Evolutionary conservation across 2,797 vertebrate genomes (phyloP), one percentile per base, ranked within the genome.

Genomic region (Enteromius trimaculatus): DNA sequence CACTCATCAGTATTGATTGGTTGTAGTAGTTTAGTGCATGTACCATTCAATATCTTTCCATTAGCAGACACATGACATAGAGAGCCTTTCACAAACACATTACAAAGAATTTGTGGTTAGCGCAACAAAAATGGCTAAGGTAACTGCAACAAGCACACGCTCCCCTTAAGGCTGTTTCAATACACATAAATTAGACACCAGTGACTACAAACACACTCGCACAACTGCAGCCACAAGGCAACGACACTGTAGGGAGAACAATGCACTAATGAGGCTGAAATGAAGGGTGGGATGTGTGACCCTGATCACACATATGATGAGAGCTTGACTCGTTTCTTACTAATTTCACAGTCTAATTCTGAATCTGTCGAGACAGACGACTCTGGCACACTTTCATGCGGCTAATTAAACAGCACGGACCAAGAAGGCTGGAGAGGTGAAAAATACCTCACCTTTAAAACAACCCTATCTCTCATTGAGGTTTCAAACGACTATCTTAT

Each of bases 251-350:
- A 17, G 51, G 34, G 68, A 79, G 65, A 68, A 55, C 74, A 76
- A 76, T 44, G 65, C 65, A 29, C 85, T 86, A 86, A 86, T 85
- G 86, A 88, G 83, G 51, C 58, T 77, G 66, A 84, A 55, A 82
- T 80, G 42, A 77, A 77, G 53, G 68, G 79, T 70, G 66, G 68
- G 74, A 82, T 51, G 58, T 60, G 77, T 80, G 77, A 79, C 72
- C 77, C 77, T 53, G 75, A 77, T 80, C 81, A 80, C 77, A 86
- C 81, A 66, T 75, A 44, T 68, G 81, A 86, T 58, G 51, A 55
- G 47, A 66, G 58, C 81, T 42, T 51, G 42, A 62, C 70, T 76
- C 29, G 3, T 60, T 86, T 79, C 55, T 69, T 13, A 29, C 81
- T 83, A 82, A 81, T 82, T 83, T 75, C 51, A 62, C 55, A 64